Evolutionary conservation across 2,797 vertebrate species (phyloP), one percentile per base, ranked within the genome.

Genomic region (Gadopsis bispinosus): DNA sequence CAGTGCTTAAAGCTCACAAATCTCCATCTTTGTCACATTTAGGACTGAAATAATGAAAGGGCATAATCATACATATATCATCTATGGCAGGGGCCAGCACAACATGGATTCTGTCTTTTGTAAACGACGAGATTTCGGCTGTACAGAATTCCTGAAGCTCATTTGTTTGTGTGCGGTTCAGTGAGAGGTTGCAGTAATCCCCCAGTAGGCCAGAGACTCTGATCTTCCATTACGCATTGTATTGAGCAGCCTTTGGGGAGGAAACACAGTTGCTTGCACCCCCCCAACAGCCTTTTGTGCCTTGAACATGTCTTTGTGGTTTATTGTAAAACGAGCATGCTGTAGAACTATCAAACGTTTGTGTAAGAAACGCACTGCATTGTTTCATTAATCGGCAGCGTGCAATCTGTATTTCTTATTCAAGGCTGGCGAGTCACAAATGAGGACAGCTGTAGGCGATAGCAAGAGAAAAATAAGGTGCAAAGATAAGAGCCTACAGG

Each of bases 181-280:
- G 84, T 73, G 69, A 86, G 77, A 84, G 87, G 81, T 88, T 85
- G 69, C 75, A 60, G 83, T 91, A 91, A 93, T 91, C 89, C 87
- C 87, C 77, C 85, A 79, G 73, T 65, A 89, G 88, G 73, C 86
- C 83, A 45, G 17, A 72, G 63, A 87, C 88, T 85, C 82, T 92
- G 86, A 89, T 90, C 88, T 91, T 84, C 82, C 59, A 85, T 89
- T 88, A 88, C 86, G 85, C 83, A 75, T 86, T 83, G 83, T 83
- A 80, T 85, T 70, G 79, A 90, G 51, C 78, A 73, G 88, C 75
- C 80, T 82, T 62, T 51, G 6, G 85, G 84, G 81, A 88, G 83
- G 83, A 88, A 90, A 87, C 75, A 80, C 87, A 86, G 63, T 83
- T 20, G 78, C 75, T 73, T 81, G 82, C 41, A 3, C 37, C 37